These are phyloP conservation scores for Barypeithes pellucidus DNA, from an alignment of 2,888 invertebrate species.

Conservation along the genomic window DNA sequence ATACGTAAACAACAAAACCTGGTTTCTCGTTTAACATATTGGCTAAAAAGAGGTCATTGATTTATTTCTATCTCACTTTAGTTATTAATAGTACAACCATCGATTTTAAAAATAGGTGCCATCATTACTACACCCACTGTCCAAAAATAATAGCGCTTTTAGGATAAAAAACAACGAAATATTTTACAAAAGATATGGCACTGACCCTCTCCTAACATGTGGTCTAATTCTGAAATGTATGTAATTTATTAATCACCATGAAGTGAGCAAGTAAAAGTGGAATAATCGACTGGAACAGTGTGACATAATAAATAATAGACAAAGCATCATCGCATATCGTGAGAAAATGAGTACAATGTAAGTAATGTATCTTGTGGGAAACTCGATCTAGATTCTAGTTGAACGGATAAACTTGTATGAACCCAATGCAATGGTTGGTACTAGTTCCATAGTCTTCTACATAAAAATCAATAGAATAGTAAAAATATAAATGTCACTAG, in stretches of 20 bases:
- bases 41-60: background rate
- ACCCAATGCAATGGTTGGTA: too few relatives aligned
- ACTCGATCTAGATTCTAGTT: background rate
- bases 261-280: conserved; percentile 25
- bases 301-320: conserved; percentile 23
- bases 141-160: too few relatives aligned
- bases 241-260: conserved; percentile 12
- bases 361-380: conserved; percentile 12
- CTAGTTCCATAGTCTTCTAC: too few relatives aligned
- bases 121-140: too few relatives aligned
- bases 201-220: too few relatives aligned
- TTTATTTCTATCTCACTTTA: too few relatives aligned
- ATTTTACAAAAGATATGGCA: too few relatives aligned
- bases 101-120: too few relatives aligned
- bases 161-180: too few relatives aligned
- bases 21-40: background rate
- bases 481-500: too few relatives aligned
- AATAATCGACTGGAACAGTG: conserved; percentile 14
- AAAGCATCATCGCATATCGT: conserved; percentile 1
- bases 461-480: too few relatives aligned
- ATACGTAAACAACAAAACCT: background rate
- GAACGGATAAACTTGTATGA: background rate
- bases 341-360: conserved; percentile 8
- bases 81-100: too few relatives aligned
- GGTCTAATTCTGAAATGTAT: conserved; percentile 8